These are phyloP conservation scores for Aphrophora alni DNA, from an alignment of 2,888 invertebrate species.

Conservation along the genomic window DNA sequence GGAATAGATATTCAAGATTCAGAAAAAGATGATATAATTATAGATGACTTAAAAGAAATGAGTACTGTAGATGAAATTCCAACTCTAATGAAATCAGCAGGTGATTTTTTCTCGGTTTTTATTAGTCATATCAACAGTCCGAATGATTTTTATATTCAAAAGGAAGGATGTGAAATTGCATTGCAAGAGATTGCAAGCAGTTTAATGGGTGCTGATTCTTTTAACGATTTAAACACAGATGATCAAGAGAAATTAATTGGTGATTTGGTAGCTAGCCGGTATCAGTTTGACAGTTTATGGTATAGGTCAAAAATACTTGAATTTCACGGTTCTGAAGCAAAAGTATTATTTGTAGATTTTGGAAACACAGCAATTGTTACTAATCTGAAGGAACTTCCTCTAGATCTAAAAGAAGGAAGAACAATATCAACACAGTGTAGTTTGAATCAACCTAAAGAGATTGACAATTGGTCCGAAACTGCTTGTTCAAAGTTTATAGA, in stretches of 20 bases:
- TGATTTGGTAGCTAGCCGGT: slow-evolving; percentile 44
- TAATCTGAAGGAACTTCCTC: slow-evolving; percentile 66
- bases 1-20: background rate
- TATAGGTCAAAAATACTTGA: slow-evolving; percentile 57
- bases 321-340: slow-evolving; percentile 61
- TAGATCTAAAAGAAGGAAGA: slow-evolving; percentile 65
- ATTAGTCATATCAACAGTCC: slow-evolving; percentile 72
- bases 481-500: slow-evolving; percentile 60
- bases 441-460: slow-evolving; percentile 64
- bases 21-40: too few relatives aligned
- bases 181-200: slow-evolving; percentile 67
- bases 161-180: slow-evolving; percentile 61
- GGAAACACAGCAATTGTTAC: slow-evolving; percentile 69
- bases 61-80: background rate
- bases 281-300: slow-evolving; percentile 68
- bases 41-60: background rate
- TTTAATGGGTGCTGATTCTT: slow-evolving; percentile 62
- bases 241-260: background rate
- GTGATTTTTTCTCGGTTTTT: slow-evolving; percentile 58
- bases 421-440: slow-evolving; percentile 68
- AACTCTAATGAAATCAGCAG: background rate
- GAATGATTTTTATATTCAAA: slow-evolving; percentile 74
- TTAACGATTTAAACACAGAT: slow-evolving; percentile 49
- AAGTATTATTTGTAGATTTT: slow-evolving; percentile 72
- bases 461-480: slow-evolving; percentile 68